A percentile compares a stretch with the other conserved stretches of the same genome.
phyloP scores from a whole-genome alignment of 2,888 invertebrate species.

The Ochropacha duplaris region DNA sequence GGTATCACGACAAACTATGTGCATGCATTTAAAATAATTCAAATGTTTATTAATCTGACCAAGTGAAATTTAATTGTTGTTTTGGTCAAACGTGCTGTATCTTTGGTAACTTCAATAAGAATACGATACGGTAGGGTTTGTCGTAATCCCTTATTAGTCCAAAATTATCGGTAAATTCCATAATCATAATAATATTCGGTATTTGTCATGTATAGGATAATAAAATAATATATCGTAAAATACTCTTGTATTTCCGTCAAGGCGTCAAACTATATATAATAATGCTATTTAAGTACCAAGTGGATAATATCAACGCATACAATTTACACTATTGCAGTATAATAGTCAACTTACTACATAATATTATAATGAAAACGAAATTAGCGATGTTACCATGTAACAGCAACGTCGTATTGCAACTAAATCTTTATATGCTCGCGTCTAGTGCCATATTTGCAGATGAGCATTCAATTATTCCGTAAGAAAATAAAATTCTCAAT shows the following conservation, averaged over 20 bases:
- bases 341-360: constrained; percentile 16
- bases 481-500: constrained; percentile 83
- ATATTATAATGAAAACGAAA: constrained; percentile 15
- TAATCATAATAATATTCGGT: constrained; percentile 36
- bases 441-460: constrained; percentile 80
- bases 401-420: constrained; percentile 34
- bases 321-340: constrained; percentile 15
- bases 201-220: constrained; percentile 57
- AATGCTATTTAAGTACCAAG: constrained; percentile 55
- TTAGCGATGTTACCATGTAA: constrained; percentile 39
- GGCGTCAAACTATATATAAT: not conserved
- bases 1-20: constrained; percentile 48
- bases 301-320: constrained; percentile 25
- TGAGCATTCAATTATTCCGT: constrained; percentile 75
- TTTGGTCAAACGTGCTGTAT: not conserved
- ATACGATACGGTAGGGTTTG: constrained; percentile 24
- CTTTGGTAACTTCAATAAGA: constrained; percentile 7
- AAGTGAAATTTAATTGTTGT: not conserved
- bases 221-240: constrained; percentile 42
- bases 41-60: constrained; percentile 15
- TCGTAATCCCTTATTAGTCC: constrained; percentile 49
- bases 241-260: not conserved
- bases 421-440: constrained; percentile 50
- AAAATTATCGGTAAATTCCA: constrained; percentile 36
- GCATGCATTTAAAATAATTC: constrained; percentile 21